phyloP scores from a whole-genome alignment of 2,113 vertebrate genomes.

The Potamarius usumacintae region DNA sequence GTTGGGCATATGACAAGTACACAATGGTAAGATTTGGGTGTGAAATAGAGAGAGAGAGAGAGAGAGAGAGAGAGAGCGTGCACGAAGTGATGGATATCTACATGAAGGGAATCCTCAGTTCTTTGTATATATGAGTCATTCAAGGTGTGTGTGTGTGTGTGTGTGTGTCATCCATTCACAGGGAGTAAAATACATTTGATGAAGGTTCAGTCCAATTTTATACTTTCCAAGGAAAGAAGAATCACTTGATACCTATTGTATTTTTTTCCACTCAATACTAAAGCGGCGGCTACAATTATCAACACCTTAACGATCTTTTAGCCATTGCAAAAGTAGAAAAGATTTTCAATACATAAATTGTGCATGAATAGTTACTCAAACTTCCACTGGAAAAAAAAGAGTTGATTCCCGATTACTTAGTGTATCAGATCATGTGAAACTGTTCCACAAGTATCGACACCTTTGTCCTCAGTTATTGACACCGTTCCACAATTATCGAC shows the following conservation, averaged over 20 bases:
- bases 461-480: too few relatives aligned
- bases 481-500: too few relatives aligned
- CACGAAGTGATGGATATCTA: slow-evolving; percentile 1
- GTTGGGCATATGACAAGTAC: not conserved
- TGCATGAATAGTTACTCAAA: too few relatives aligned
- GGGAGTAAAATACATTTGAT: not conserved
- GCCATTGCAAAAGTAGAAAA: too few relatives aligned
- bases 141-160: not conserved
- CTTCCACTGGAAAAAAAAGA: too few relatives aligned
- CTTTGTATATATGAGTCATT: not conserved
- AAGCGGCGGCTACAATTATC: too few relatives aligned
- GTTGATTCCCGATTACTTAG: too few relatives aligned
- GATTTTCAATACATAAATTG: too few relatives aligned
- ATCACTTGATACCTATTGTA: not conserved
- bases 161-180: slow-evolving; percentile 26
- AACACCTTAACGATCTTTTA: too few relatives aligned
- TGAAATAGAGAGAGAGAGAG: slow-evolving; percentile 9
- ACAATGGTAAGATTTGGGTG: slow-evolving; percentile 7
- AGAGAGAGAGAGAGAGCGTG: slow-evolving; percentile 2
- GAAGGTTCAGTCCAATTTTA: not conserved
- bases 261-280: not conserved
- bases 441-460: too few relatives aligned
- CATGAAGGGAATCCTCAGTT: slow-evolving; percentile 26
- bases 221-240: not conserved
- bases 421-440: too few relatives aligned